Base-by-base conservation (phyloP, 1,140 invertebrate genomes). In the Trichoplusia ni region DNA sequence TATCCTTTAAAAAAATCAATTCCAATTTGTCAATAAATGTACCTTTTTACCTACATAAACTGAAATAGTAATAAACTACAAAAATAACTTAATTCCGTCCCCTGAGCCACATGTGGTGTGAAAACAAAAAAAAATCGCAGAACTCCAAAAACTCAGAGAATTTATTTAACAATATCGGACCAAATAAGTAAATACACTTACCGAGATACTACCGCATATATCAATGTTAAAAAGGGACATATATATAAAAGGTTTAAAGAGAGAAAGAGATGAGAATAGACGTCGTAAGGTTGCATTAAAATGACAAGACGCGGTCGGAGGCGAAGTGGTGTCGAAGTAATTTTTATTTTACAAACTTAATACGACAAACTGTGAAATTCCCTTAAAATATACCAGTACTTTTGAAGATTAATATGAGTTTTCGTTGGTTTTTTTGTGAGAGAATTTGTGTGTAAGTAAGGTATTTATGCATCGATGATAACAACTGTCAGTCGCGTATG, bases 311-410 rank as follows among this genome's bases (percentile, higher is more conserved):
- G 46, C 23, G 37, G 23, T 42, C 49, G 47, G 38, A 21, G 23
- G 42, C 40, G 21, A 16, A 37, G 13, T 29, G 6, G 18, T 31
- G 33, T 19, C 44, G 11, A 19, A 27, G 40, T 59, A 21, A 59
- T 59, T 61, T 46, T 51, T 42, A 62, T 63, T 62, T 63, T 63
- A 59, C 60, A 35, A 25, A 11, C 19, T 33, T 64, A 63, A 68
- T 64, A 42, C 53, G 66, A 59, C 60, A 44, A 59, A 63, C 44
- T 59, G 59, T 62, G 65, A 63, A 58, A 58, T 46, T 18, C 25
- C 16, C 40, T 42, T 9, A 27, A 58, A 29, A 40, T 51, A 33
- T 33, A 19, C 14, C 27, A 37, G 21, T 38, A 51, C 18, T 33
- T 16, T 46, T 44, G 2, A 13, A 42, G 16, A 59, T 59, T 59